Evolutionary conservation across 2,797 vertebrate genomes (phyloP).

Genomic region (Myotis findleyi): DNA sequence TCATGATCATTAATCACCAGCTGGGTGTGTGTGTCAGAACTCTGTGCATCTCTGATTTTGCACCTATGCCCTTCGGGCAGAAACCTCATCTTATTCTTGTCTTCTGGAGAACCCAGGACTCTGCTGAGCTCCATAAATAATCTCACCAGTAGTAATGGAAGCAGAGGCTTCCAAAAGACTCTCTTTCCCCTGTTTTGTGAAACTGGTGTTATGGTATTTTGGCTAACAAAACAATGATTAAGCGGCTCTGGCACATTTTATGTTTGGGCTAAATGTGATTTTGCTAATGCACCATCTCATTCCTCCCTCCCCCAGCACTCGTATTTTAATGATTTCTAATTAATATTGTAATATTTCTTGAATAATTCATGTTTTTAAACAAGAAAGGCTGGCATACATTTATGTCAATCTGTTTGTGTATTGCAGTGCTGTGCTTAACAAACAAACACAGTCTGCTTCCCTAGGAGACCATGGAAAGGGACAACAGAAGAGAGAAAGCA

Average conservation of each 20-base stretch:
- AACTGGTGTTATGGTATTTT: conserved; percentile 77
- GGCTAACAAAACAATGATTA: conserved; percentile 84
- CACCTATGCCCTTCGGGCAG: conserved; percentile 68
- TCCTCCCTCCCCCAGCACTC: conserved; percentile 68
- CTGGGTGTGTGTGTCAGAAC: conserved; percentile 57
- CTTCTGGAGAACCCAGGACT: conserved; percentile 73
- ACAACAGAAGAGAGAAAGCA: background rate
- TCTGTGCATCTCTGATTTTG: conserved; percentile 26
- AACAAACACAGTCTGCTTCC: conserved; percentile 74
- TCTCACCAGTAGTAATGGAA: conserved; percentile 76
- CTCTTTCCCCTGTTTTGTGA: conserved; percentile 70
- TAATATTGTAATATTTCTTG: conserved; percentile 80
- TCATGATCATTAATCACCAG: conserved; percentile 71
- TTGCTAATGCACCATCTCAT: conserved; percentile 68
- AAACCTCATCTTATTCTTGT: conserved; percentile 69
- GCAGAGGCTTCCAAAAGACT: conserved; percentile 70
- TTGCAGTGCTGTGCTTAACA: conserved; percentile 73
- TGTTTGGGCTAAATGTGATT: conserved; percentile 79
- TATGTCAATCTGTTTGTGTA: conserved; percentile 76
- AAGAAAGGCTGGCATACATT: conserved; percentile 80
- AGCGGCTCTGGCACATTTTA: conserved; percentile 77
- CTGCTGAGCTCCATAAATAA: conserved; percentile 78
- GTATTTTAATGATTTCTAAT: conserved; percentile 84
- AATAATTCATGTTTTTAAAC: conserved; percentile 85
- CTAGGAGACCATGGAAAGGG: conserved; percentile 15